These are phyloP conservation scores for Caretta caretta DNA, from an alignment of 2,113 vertebrate genomes.

Conservation along the genomic window DNA sequence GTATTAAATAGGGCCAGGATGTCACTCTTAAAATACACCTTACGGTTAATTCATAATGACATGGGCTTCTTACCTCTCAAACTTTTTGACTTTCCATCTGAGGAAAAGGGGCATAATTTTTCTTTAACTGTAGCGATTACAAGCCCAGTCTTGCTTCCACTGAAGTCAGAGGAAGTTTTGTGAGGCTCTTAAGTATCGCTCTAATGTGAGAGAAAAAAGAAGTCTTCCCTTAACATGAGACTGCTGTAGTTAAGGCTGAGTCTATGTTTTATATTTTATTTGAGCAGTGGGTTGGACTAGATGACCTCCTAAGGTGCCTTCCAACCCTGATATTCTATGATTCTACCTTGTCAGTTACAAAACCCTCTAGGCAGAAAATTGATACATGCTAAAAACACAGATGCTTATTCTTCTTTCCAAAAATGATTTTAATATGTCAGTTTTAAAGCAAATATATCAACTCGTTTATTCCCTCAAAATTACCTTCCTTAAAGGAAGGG, in stretches of 20 bases:
- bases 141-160: neutral
- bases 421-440: neutral
- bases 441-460: neutral
- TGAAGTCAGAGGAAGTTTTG: neutral
- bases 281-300: no score
- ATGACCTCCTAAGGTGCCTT: no score
- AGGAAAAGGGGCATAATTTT: neutral
- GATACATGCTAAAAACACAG: slow-evolving; percentile 20
- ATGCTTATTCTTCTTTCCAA: neutral
- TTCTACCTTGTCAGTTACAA: neutral
- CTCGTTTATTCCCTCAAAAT: neutral
- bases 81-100: neutral
- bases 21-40: neutral
- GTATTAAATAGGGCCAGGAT: neutral
- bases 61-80: neutral
- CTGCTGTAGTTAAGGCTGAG: neutral
- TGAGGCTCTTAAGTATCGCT: neutral
- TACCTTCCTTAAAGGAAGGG: slow-evolving; percentile 6
- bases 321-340: no score
- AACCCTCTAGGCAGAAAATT: neutral
- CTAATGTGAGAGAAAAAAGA: neutral
- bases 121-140: neutral
- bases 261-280: neutral
- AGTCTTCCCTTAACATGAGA: neutral
- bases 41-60: neutral